Base-by-base conservation (phyloP, 23 tunicate species). In the Pegea sp. region DNA sequence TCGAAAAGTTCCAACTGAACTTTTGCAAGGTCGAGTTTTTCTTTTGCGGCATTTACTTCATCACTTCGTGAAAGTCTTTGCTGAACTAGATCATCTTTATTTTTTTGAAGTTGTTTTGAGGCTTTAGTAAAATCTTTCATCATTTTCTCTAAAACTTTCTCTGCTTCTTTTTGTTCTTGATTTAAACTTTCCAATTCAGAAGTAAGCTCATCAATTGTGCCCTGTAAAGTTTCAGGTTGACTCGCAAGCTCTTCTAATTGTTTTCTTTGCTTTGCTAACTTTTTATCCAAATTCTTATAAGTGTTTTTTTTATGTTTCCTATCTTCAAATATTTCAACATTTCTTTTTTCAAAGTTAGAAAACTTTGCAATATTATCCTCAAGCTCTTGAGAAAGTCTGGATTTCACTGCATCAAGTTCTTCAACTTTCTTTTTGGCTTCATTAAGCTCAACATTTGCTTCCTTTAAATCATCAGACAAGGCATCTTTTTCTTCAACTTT, bases 311-410 rank as follows among this genome's bases (percentile, higher is more conserved):
- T 31, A 43, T 67, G 84, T 50, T 76, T 75, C 28, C 79, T 33
- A 26, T 87, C 90, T 57, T 89, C 90, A 70, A 84, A 84, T 4
- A 89, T 84, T 56, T 71, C 67, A 16, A 69, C 69, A 53, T 79
- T 91, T 29, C 59, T 44, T 7, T 79, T 64, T 53, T 91, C 93
- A 29, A 79, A 29, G 28, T 79, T n/a, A n/a, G n/a, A n/a, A 13
- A 52, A 52, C 56, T 30, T 46, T 48, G 73, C 46, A 46, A 73
- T 23, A 29, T 69, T 33, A 25, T 28, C 23, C 60, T 26, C n/a
- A n/a, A n/a, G 20, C 48, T 69, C 76, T 48, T 69, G 43, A 2
- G 58, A 50, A 54, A 53, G 49, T 25, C 25, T 22, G 24, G 49
- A 33, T 28, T 24, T 31, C 60, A 54, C 57, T n/a, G 7, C 26